Evolutionary conservation across 1,140 invertebrate genomes (phyloP), one percentile per base, ranked within the genome.

Genomic region (Vanessa atalanta): DNA sequence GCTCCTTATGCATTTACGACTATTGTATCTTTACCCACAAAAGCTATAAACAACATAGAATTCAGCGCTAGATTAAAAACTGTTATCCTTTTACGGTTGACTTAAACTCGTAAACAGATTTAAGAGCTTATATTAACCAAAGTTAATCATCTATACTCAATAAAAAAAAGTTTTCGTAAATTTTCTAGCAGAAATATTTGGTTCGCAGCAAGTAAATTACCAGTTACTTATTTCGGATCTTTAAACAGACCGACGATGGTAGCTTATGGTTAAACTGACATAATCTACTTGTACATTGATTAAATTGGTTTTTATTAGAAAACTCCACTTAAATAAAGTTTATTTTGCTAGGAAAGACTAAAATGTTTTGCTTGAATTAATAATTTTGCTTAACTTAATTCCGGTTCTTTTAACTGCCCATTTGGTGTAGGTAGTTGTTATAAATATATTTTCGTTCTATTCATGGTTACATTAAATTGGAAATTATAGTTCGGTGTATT

Each of bases 401-500:
- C n/a, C 16, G 8, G 11, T 51, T 51, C n/a, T 15, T 51, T 50
- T 3, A 43, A 43, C 6, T 9, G 37, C 7, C 8, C 37, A 43
- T 43, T 31, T 31, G 26, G 26, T 31, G 26, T 31, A 31, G 26
- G 26, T 31, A 31, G 37, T 43, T 11, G 6, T 43, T 67, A 47
- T 37, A 43, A 43, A 43, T 70, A 47, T 50, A 47, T 50, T 11
- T n/a, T 23, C 12, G 12, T 26, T 3, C 20, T 6, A n/a, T 31
- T 37, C 57, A 37, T 11, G 14, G 57, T 61, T 31, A 37, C 8
- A 15, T 61, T 31, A 61, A 31, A 65, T 65, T 47, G 14, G 47
- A 65, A 72, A 47, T 55, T 72, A 48, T 65, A 53, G 70, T 65
- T 65, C 48, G 26, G 50, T 26, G 51, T 65, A 72, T 47, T 77